phyloP scores from a whole-genome alignment of 2,113 vertebrate species.

The Oreochromis aureus region DNA sequence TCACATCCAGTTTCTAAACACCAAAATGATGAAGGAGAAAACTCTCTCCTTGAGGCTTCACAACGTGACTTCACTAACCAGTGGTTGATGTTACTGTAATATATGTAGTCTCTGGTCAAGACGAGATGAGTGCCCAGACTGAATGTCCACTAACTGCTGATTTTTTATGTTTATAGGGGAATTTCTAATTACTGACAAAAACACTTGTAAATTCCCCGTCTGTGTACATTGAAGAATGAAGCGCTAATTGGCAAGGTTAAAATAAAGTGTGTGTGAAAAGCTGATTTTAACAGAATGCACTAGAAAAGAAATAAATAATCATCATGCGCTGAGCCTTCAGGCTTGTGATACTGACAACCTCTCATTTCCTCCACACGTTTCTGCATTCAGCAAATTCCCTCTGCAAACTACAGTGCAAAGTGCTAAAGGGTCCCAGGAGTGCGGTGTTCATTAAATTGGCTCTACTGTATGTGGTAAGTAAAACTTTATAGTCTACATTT shows the following conservation, averaged over 20 bases:
- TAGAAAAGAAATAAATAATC: background rate
- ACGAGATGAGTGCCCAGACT: background rate
- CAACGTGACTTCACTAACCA: background rate
- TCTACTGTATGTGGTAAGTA: background rate
- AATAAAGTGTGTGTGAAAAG: background rate
- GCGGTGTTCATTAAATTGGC: background rate
- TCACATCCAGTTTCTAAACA: background rate
- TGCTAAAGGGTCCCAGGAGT: background rate
- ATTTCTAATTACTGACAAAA: background rate
- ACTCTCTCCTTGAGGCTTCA: background rate
- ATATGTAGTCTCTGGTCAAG: background rate
- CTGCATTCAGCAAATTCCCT: background rate
- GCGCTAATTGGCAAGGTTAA: background rate
- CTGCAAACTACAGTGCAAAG: background rate
- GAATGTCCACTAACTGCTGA: background rate
- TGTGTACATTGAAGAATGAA: background rate
- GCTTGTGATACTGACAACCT: background rate
- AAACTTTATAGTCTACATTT: background rate
- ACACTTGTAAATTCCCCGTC: background rate
- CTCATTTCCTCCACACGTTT: slow-evolving; percentile 2
- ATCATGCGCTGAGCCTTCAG: background rate
- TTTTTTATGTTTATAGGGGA: background rate
- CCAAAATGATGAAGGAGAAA: background rate
- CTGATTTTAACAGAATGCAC: background rate
- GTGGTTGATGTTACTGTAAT: background rate